Percentiles rank a stretch among this genome's conserved stretches.
Conservation (phyloP, 2,113 vertebrate genomes). For the Proterorhinus semilunaris region DNA sequence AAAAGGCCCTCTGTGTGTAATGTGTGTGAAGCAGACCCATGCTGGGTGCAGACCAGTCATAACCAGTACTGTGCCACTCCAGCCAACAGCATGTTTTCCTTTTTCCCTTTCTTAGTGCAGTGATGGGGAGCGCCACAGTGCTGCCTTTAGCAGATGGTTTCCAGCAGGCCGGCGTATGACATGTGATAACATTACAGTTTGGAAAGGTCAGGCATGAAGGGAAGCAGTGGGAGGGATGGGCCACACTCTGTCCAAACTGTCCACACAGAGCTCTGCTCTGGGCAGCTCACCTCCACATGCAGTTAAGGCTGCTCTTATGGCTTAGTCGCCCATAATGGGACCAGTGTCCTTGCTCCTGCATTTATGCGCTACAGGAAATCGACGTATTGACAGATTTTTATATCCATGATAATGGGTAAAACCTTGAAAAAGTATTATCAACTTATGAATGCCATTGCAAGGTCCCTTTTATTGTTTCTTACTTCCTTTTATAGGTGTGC, state of each 20-base stretch:
- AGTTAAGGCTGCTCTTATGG: not conserved
- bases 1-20: too few species aligned
- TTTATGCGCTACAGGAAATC: not conserved
- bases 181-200: slow-evolving; percentile 77
- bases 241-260: slow-evolving; percentile 25
- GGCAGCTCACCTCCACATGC: not conserved
- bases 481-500: not conserved
- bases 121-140: slow-evolving; percentile 45
- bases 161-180: slow-evolving; percentile 70
- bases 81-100: slow-evolving; percentile 21
- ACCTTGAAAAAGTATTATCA: too few species aligned
- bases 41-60: slow-evolving; percentile 40
- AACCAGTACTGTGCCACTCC: slow-evolving; percentile 43
- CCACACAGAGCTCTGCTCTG: not conserved
- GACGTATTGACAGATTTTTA: not conserved
- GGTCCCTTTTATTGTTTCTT: not conserved
- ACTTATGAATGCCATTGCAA: not conserved
- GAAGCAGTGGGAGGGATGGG: slow-evolving; percentile 42
- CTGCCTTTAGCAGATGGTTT: slow-evolving; percentile 75
- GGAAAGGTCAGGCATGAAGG: slow-evolving; percentile 74
- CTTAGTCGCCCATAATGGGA: not conserved
- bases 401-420: not conserved
- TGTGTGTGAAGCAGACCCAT: slow-evolving; percentile 49
- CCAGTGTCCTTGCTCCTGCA: not conserved
- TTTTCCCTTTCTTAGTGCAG: slow-evolving; percentile 20